Conservation (phyloP, 1,140 invertebrate genomes). For the Macrotrachela quadricornifera region DNA sequence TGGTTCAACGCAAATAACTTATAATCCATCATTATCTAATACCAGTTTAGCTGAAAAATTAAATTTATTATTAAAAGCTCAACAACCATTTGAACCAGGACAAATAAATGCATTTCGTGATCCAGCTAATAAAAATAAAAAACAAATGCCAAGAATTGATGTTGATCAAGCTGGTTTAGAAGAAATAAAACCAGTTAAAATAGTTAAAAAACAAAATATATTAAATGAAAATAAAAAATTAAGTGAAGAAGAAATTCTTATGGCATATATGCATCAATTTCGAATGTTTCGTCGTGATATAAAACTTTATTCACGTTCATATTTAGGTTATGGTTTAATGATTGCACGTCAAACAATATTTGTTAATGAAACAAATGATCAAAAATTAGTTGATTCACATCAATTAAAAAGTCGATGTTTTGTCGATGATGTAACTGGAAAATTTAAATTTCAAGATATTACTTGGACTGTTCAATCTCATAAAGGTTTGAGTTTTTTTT, state of each 20-base stretch:
- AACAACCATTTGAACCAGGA: neutral
- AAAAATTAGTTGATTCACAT: neutral
- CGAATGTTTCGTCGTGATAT: neutral
- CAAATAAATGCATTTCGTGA: neutral
- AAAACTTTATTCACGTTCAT: slow-evolving; percentile 37
- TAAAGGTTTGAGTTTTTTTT: neutral
- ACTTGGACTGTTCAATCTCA: slow-evolving; percentile 1
- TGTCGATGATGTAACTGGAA: neutral
- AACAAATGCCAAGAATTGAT: too few relatives aligned
- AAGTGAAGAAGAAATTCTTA: too few relatives aligned
- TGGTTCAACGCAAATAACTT: slow-evolving; percentile 78
- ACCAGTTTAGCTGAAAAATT: neutral
- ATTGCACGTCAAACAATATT: slow-evolving; percentile 49
- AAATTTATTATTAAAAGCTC: neutral
- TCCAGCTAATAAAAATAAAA: too few relatives aligned
- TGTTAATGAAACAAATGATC: slow-evolving; percentile 10
- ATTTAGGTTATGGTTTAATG: slow-evolving; percentile 66
- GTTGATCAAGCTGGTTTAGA: too few relatives aligned
- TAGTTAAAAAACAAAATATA: slow-evolving; percentile 46
- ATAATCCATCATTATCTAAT: slow-evolving; percentile 34
- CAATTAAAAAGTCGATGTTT: neutral
- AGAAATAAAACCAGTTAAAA: slow-evolving; percentile 41
- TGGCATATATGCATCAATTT: neutral
- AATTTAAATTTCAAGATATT: neutral
- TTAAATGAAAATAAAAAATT: slow-evolving; percentile 41